A percentile compares a stretch with the other conserved stretches of the same genome.
These are phyloP conservation scores for Coregonus clupeaformis DNA, from an alignment of 2,113 vertebrate genomes.

Conservation along the genomic window DNA sequence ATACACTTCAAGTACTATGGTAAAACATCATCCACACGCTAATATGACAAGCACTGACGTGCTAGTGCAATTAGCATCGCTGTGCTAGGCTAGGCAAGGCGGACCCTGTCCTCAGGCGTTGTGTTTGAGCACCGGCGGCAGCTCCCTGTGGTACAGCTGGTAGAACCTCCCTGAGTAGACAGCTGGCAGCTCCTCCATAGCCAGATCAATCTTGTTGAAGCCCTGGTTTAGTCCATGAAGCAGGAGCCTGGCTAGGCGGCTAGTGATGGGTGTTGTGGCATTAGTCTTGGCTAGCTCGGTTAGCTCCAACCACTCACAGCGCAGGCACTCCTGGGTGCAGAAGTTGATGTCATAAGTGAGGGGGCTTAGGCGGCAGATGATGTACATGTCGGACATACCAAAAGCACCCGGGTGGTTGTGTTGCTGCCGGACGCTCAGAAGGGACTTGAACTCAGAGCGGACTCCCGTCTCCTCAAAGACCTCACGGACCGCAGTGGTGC, in stretches of 20 bases:
- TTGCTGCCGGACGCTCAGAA: conserved; percentile 91
- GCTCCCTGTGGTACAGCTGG: conserved; percentile 85
- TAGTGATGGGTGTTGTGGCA: conserved; percentile 82
- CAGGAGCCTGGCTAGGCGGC: conserved; percentile 80
- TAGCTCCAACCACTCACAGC: conserved; percentile 88
- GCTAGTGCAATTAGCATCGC: background rate
- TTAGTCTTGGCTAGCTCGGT: conserved; percentile 66
- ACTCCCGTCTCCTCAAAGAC: conserved; percentile 95
- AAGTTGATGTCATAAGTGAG: conserved; percentile 81
- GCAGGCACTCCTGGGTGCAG: conserved; percentile 87
- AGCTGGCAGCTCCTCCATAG: conserved; percentile 80
- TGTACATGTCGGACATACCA: conserved; percentile 89
- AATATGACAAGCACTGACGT: background rate
- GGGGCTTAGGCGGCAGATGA: conserved; percentile 87
- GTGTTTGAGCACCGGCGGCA: conserved; percentile 57
- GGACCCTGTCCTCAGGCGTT: background rate
- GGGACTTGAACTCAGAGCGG: conserved; percentile 85
- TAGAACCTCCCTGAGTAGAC: conserved; percentile 83
- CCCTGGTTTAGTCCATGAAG: conserved; percentile 80
- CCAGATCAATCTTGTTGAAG: conserved; percentile 83
- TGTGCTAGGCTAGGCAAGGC: background rate
- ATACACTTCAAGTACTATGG: background rate
- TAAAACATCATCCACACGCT: background rate
- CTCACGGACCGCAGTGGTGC: conserved; percentile 88
- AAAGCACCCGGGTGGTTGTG: conserved; percentile 87